A percentile compares a stretch with the other conserved stretches of the same genome.
phyloP scores from a whole-genome alignment of 2,888 invertebrate genomes.

The Rhamnusium bicolor region DNA sequence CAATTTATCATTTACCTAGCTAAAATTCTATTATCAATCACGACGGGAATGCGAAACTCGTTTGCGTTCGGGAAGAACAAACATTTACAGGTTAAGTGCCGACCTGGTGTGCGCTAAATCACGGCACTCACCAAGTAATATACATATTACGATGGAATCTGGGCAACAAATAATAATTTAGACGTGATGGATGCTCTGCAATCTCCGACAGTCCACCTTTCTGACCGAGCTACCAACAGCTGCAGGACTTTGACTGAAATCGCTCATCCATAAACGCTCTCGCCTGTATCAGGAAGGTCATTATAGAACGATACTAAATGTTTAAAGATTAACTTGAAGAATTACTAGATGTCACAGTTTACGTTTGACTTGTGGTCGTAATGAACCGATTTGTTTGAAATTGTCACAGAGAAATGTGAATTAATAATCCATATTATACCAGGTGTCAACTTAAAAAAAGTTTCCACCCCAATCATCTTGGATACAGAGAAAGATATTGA shows the following conservation, averaged over 20 bases:
- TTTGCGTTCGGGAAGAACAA: constrained; percentile 44
- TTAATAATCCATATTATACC: too few relatives aligned
- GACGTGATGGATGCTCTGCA: constrained; percentile 47
- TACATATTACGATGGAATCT: constrained; percentile 50
- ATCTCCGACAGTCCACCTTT: constrained; percentile 49
- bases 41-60: constrained; percentile 31
- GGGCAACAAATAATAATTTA: constrained; percentile 46
- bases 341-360: not conserved
- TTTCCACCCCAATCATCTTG: too few relatives aligned
- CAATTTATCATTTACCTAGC: constrained; percentile 25
- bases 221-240: constrained; percentile 16
- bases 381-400: not conserved
- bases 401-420: too few relatives aligned
- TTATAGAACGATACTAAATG: constrained; percentile 15
- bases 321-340: constrained; percentile 22
- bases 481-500: too few relatives aligned
- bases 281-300: constrained; percentile 9
- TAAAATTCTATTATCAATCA: constrained; percentile 43
- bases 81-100: constrained; percentile 51
- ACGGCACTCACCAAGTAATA: constrained; percentile 41
- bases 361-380: not conserved
- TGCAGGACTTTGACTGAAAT: constrained; percentile 22
- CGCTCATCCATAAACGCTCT: constrained; percentile 17
- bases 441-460: too few relatives aligned
- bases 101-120: constrained; percentile 53